These are phyloP conservation scores for Peucedramus taeniatus DNA, from an alignment of 2,113 vertebrate genomes.

Conservation along the genomic window DNA sequence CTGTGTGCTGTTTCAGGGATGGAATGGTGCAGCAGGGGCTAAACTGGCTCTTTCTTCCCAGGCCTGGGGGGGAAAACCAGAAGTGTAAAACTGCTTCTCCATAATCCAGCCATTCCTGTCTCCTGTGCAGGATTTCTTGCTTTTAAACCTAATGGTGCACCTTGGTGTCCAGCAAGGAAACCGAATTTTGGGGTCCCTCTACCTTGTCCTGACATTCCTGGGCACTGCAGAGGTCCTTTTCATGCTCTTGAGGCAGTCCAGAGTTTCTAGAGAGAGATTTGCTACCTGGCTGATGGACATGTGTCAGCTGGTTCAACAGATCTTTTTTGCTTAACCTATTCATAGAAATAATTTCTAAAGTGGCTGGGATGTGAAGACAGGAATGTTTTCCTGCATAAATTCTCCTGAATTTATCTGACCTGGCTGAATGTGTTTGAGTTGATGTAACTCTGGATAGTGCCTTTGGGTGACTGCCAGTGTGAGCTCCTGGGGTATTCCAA, in stretches of 20 bases:
- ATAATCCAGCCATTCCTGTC: background rate
- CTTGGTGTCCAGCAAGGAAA: background rate
- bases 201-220: background rate
- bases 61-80: background rate
- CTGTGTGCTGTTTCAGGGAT: background rate
- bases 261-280: background rate
- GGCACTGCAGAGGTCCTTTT: too few relatives aligned
- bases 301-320: background rate
- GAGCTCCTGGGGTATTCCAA: background rate
- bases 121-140: background rate
- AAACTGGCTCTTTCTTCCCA: background rate
- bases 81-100: background rate
- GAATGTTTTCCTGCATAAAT: background rate
- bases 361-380: background rate
- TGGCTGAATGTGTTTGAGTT: background rate
- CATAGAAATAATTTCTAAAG: background rate
- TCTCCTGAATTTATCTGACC: background rate
- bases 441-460: background rate
- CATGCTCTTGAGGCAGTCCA: background rate
- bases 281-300: background rate
- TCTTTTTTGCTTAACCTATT: background rate
- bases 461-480: background rate
- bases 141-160: background rate
- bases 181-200: background rate
- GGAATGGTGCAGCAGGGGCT: background rate